These are phyloP conservation scores for Herpetotheres cachinnans DNA, from an alignment of 2,113 vertebrate species.

Conservation along the genomic window DNA sequence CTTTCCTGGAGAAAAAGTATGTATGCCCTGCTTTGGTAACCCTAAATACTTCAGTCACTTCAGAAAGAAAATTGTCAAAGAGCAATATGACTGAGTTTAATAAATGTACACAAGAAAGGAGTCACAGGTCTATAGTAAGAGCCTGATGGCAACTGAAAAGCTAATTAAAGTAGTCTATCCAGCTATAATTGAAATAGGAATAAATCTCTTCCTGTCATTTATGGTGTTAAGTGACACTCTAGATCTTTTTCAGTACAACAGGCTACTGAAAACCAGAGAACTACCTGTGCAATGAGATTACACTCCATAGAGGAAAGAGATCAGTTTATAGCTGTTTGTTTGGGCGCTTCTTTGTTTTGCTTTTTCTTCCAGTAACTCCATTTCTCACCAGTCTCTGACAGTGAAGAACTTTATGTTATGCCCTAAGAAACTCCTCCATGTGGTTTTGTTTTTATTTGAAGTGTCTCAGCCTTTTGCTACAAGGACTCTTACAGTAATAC, in stretches of 20 bases:
- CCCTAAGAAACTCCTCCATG: background rate
- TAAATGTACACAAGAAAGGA: background rate
- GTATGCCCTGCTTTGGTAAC: background rate
- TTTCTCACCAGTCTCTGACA: background rate
- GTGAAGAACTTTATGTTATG: background rate
- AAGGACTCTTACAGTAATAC: background rate
- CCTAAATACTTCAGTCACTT: background rate
- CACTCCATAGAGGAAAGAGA: background rate
- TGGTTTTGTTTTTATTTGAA: background rate
- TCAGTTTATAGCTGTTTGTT: background rate
- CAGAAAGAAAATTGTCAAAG: background rate
- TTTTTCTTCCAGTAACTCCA: background rate
- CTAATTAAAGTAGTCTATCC: background rate
- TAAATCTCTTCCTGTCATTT: background rate
- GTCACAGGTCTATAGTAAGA: background rate
- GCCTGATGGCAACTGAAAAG: background rate
- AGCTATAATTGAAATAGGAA: background rate
- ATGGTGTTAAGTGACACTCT: background rate
- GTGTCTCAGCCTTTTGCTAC: background rate
- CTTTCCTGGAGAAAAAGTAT: background rate
- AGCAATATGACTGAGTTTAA: background rate
- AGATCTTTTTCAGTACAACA: background rate
- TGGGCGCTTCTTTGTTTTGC: background rate
- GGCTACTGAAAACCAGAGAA: background rate
- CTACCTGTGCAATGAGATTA: background rate